Base-by-base conservation (phyloP, 2,113 vertebrate species). In the Saimiri boliviensis region DNA sequence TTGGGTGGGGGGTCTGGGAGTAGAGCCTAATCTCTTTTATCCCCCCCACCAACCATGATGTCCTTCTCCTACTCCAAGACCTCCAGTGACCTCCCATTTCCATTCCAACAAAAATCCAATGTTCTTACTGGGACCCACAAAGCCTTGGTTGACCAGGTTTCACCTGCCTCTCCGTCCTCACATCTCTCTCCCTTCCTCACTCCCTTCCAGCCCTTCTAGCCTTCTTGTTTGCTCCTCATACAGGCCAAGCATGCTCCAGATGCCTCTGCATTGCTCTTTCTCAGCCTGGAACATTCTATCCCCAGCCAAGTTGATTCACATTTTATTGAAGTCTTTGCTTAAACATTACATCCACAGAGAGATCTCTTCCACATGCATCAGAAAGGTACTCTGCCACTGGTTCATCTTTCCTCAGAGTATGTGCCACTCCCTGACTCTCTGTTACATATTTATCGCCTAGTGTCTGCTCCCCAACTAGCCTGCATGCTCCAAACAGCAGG, bases 361-460 rank as follows among this genome's bases (percentile, higher is more conserved):
- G 32, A 5, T 17, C 49, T 74, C 74, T 30, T 42, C 11, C 58
- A 32, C 40, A 30, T 19, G 47, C 16, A 30, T 3, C 11, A 20
- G 73, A 52, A 47, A 45, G n/a, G 37, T 6, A 0, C 37, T 12
- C 76, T 49, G 25, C 40, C 63, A 25, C 52, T 0, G 0, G 32
- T 40, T 40, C 9, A 14, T 20, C 40, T 52, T 23, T n/a, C 77
- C 40, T 74, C 10, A 17, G 68, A 47, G 85, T 13, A 0, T n/a
- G 49, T 27, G 19, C 3, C 13, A 6, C n/a, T 63, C 37, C 47
- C 42, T 6, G 10, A 16, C 21, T 54, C 58, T 54, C 60, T 30
- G 27, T 4, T 30, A 45, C 7, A 1, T 8, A 32, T 7, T 25
- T 23, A 5, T 49, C 49, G 35, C 6, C 40, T 60, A 21, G 5